Evolutionary conservation across 2,888 invertebrate species (phyloP), one percentile per base, ranked within the genome.

Genomic region (Macaria notata): DNA sequence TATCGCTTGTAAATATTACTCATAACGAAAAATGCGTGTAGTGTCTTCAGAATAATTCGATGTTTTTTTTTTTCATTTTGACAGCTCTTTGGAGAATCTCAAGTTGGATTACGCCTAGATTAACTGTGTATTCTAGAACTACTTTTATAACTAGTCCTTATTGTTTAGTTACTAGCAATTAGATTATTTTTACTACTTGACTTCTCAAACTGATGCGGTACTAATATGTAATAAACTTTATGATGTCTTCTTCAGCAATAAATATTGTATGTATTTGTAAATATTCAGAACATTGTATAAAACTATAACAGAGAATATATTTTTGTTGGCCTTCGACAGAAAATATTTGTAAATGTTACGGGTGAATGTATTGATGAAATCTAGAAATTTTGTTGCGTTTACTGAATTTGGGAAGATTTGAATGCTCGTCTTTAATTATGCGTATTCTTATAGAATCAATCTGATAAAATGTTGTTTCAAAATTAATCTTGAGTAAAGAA

Each of bases 121-220:
- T 75, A 77, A 79, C 70, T 73, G 70, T 75, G 78, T 75, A 75
- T 77, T 78, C 77, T 82, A 84, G 79, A 83, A 77, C 84, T 87
- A 87, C 88, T 86, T 88, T 86, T 87, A 83, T 88, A 86, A 82
- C 89, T 89, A 89, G 88, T 89, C 88, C 83, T 76, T 88, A 83
- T 82, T 77, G 70, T 88, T 88, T 86, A 84, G 78, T 83, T 85
- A 71, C 76, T 87, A 86, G 84, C 78, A 75, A 70, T 76, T 86
- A 87, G 83, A 64, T 73, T 76, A 81, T 84, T 78, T 36, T 84
- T 49, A 46, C 45, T 31, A 43, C 46, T 33, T 84, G 81, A 83
- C 74, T 76, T 80, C 76, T 69, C 79, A 78, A 75, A 75, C 75
- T 72, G 73, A 75, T 76, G 78, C 73, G 73, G 71, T 79, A 75